Evolutionary conservation across 1,140 invertebrate genomes (phyloP).

Genomic region (Penaeus vannamei): DNA sequence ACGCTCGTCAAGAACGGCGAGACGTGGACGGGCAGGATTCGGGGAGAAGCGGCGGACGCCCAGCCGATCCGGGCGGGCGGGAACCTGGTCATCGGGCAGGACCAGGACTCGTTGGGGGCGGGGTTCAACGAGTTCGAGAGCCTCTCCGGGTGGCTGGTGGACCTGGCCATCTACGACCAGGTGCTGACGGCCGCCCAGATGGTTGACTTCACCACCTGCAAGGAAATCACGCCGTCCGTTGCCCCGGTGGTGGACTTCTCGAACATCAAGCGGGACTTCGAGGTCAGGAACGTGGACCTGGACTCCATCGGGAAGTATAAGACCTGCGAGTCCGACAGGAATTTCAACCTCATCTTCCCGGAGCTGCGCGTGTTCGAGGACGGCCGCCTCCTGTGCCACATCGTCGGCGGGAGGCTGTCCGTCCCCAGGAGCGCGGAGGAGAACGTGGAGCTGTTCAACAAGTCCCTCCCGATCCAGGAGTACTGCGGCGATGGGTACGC

Average conservation of each 20-base stretch:
- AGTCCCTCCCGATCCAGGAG: neutral
- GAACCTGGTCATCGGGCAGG: neutral
- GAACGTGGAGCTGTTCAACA: neutral
- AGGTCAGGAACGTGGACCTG: neutral
- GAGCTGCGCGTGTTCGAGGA: conserved; percentile 18
- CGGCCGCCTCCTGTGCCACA: neutral
- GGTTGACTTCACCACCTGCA: neutral
- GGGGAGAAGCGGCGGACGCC: neutral
- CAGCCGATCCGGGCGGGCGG: neutral
- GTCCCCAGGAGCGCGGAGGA: neutral
- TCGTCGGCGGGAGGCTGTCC: conserved; percentile 3
- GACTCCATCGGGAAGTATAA: neutral
- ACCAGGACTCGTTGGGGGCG: neutral
- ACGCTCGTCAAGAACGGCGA: neutral
- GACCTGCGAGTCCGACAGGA: neutral
- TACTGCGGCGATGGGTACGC: conserved; percentile 1
- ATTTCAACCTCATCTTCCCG: conserved; percentile 13
- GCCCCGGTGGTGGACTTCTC: neutral
- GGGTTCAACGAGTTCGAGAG: conserved; percentile 27
- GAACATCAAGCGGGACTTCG: neutral
- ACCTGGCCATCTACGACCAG: neutral
- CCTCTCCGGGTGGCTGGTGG: neutral
- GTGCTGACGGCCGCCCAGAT: conserved; percentile 3
- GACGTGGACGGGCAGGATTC: neutral
- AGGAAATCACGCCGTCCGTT: neutral